Percentiles rank a stretch among this genome's conserved stretches.
These are phyloP conservation scores for Odontocolon sp. DNA, from an alignment of 2,888 invertebrate species.

Conservation along the genomic window DNA sequence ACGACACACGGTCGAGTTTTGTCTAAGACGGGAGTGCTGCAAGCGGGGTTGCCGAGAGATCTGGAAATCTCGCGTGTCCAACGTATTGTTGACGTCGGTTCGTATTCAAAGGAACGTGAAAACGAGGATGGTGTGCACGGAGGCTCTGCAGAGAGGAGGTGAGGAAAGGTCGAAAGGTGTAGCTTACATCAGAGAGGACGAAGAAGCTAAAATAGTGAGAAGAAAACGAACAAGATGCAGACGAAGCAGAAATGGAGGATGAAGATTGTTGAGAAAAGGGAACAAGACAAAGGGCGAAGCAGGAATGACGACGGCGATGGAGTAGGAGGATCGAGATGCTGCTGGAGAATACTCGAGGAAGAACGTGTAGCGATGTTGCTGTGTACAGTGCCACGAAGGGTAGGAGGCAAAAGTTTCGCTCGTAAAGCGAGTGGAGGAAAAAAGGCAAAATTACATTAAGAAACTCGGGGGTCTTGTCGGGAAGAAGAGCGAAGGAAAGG, in stretches of 20 bases:
- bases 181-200: conserved; percentile 12
- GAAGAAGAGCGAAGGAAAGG: conserved; percentile 51
- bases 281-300: conserved; percentile 32
- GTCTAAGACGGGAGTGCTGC: conserved; percentile 23
- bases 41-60: conserved; percentile 26
- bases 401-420: conserved; percentile 75
- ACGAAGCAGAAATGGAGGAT: conserved; percentile 35
- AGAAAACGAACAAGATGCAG: conserved; percentile 46
- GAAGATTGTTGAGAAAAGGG: conserved; percentile 31
- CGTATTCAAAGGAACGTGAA: conserved; percentile 24
- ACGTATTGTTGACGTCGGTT: conserved; percentile 8
- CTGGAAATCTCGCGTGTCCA: conserved; percentile 44
- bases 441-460: conserved; percentile 79
- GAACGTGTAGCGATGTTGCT: conserved; percentile 19
- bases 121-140: conserved; percentile 25
- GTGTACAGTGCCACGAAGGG: conserved; percentile 44
- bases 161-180: conserved; percentile 47
- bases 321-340: too few relatives aligned
- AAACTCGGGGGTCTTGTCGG: conserved; percentile 72
- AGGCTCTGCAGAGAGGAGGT: conserved; percentile 56
- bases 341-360: conserved; percentile 39
- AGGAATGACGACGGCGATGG: conserved; percentile 26
- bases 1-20: conserved; percentile 66
- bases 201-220: conserved; percentile 19
- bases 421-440: conserved; percentile 75